These are phyloP conservation scores for Tarsius wallacei DNA, from an alignment of 2,797 vertebrate species.

Conservation along the genomic window DNA sequence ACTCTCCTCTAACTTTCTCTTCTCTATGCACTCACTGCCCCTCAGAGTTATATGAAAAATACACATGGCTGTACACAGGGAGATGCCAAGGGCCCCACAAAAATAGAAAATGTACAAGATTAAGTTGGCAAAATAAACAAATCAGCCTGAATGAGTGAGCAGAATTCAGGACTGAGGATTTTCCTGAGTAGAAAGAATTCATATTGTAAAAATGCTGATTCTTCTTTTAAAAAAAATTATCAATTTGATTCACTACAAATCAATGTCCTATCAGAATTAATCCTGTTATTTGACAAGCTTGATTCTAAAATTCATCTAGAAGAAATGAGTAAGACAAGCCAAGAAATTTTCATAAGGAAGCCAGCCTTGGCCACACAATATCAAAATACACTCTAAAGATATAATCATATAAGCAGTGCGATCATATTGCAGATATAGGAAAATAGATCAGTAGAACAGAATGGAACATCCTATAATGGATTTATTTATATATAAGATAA, in stretches of 20 bases:
- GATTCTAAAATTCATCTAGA: conserved; percentile 21
- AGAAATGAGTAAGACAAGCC: neutral
- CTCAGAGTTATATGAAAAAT: neutral
- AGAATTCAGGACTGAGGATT: neutral
- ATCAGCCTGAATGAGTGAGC: neutral
- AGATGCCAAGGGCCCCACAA: too few relatives aligned
- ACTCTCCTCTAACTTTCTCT: neutral
- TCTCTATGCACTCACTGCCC: neutral
- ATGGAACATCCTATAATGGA: neutral
- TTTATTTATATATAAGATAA: neutral
- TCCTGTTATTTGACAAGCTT: conserved; percentile 16
- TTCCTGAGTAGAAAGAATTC: neutral
- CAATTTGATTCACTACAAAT: neutral
- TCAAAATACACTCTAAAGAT: neutral
- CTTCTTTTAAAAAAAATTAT: neutral
- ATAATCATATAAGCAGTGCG: neutral
- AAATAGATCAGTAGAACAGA: neutral
- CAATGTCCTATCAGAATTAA: conserved; percentile 11
- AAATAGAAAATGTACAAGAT: neutral
- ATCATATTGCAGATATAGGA: neutral
- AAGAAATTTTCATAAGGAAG: neutral
- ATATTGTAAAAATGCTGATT: neutral
- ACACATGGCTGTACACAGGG: neutral
- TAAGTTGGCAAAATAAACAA: neutral
- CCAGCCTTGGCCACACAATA: neutral